Conservation (phyloP, 2,888 invertebrate genomes). For the Hemaris fuciformis region DNA sequence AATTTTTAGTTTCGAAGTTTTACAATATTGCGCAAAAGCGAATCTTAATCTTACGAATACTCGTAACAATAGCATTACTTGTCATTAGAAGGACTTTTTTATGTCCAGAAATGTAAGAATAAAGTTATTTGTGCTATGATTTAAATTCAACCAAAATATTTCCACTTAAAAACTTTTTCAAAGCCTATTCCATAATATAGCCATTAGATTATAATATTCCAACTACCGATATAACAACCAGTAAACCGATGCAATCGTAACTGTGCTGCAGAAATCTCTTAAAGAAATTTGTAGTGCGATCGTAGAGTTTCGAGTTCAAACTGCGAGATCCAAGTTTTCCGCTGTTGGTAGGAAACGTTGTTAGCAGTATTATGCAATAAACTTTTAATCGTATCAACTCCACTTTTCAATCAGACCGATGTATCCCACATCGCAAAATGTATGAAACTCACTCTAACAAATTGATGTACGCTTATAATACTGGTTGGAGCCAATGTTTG, state of each 20-base stretch:
- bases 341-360: constrained; percentile 41
- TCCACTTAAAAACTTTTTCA: too few relatives aligned
- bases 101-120: too few relatives aligned
- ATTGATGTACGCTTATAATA: neutral
- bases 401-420: constrained; percentile 43
- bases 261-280: neutral
- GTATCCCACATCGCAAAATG: neutral
- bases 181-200: too few relatives aligned
- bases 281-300: constrained; percentile 17
- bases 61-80: too few relatives aligned
- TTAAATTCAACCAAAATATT: too few relatives aligned
- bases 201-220: neutral
- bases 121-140: too few relatives aligned
- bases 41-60: too few relatives aligned
- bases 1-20: neutral
- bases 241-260: neutral
- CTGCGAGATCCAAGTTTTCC: constrained; percentile 42
- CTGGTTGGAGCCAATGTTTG: neutral
- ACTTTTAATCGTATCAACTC: constrained; percentile 64
- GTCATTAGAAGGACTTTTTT: too few relatives aligned
- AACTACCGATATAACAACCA: neutral
- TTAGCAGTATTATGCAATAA: constrained; percentile 56
- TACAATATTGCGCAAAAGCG: too few relatives aligned
- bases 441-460: neutral
- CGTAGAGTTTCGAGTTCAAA: constrained; percentile 30